Percentiles rank a stretch among this genome's conserved stretches.
Conservation (phyloP, 1,140 invertebrate species). For the Wasmannia auropunctata region DNA sequence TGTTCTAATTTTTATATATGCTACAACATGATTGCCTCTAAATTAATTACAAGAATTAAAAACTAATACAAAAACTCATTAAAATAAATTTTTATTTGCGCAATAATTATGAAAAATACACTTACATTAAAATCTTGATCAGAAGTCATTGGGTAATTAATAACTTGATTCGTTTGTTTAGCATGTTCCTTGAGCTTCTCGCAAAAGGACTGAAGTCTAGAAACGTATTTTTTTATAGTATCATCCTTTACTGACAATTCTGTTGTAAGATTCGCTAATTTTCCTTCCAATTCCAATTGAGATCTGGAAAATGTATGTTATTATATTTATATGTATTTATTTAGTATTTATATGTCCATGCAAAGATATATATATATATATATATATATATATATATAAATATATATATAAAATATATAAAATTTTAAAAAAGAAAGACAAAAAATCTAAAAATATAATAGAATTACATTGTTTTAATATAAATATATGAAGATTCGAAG, state of each 20-base stretch:
- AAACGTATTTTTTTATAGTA: slow-evolving; percentile 65
- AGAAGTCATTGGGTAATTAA: slow-evolving; percentile 39
- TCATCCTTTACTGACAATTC: slow-evolving; percentile 71
- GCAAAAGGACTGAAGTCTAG: slow-evolving; percentile 69
- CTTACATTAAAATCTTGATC: slow-evolving; percentile 72
- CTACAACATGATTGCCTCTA: slow-evolving; percentile 67
- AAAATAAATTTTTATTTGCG: background rate
- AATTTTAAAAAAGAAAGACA: background rate
- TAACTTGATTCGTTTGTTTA: slow-evolving; percentile 62
- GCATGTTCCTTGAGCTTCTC: slow-evolving; percentile 71
- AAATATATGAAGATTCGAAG: background rate
- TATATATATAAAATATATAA: slow-evolving; percentile 29
- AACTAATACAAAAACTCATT: background rate
- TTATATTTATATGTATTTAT: too few species aligned
- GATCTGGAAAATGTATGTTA: slow-evolving; percentile 65
- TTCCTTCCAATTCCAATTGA: slow-evolving; percentile 70
- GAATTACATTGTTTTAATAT: background rate
- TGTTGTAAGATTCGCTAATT: slow-evolving; percentile 67
- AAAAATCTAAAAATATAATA: background rate
- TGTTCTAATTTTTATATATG: background rate
- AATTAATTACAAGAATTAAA: slow-evolving; percentile 20
- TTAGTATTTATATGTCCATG: background rate
- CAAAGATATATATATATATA: too few species aligned
- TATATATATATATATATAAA: background rate
- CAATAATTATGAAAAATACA: slow-evolving; percentile 49